Conservation (phyloP, 2,888 invertebrate species). For the Amblyjoppa fuscipennis region DNA sequence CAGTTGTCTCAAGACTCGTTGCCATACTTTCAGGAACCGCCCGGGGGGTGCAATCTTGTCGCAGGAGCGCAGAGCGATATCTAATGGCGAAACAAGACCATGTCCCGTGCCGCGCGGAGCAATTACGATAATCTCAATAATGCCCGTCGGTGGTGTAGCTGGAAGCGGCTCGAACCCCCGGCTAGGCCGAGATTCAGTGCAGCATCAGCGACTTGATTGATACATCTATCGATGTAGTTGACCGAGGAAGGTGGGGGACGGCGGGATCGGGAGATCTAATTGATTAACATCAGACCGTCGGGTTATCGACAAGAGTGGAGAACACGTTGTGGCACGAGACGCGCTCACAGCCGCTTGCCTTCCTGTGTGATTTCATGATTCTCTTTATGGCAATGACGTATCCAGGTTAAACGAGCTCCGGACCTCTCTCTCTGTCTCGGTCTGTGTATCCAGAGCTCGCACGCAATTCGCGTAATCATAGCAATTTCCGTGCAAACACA, state of each 20-base stretch:
- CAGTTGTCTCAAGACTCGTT: constrained; percentile 22
- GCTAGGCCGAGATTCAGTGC: constrained; percentile 31
- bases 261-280: constrained; percentile 56
- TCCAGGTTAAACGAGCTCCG: constrained; percentile 73
- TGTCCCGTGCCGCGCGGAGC: constrained; percentile 36
- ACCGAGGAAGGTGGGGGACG: constrained; percentile 24
- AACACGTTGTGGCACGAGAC: constrained; percentile 22
- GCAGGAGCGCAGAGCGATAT: constrained; percentile 38
- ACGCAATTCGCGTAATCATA: constrained; percentile 71
- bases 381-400: constrained; percentile 75
- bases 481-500: constrained; percentile 67
- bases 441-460: constrained; percentile 51
- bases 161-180: constrained; percentile 27
- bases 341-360: constrained; percentile 30
- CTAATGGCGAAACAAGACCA: constrained; percentile 60
- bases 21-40: constrained; percentile 50
- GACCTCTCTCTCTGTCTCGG: constrained; percentile 61
- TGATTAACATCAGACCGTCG: constrained; percentile 58
- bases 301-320: constrained; percentile 45
- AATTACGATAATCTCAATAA: constrained; percentile 68
- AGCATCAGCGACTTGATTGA: constrained; percentile 62
- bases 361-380: constrained; percentile 71
- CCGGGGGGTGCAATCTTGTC: constrained; percentile 47
- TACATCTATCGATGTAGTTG: constrained; percentile 56
- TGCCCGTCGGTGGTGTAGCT: constrained; percentile 35